Base-by-base conservation (phyloP, 2,888 invertebrate species). In the Nymphalis c-album region DNA sequence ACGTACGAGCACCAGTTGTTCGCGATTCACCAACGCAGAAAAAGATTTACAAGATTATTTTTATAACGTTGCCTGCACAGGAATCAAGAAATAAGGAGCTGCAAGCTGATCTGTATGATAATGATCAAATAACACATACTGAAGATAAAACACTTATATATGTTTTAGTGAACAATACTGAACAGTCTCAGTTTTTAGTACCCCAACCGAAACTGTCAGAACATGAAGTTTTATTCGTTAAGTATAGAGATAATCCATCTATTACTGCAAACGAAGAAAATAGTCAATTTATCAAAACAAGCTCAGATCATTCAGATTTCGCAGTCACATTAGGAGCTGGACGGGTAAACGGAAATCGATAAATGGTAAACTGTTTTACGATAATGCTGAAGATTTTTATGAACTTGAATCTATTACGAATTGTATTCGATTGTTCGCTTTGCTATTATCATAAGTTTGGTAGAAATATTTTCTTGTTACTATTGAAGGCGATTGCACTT, bases 171-270 rank as follows among this genome's bases (percentile, higher is more conserved):
- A 95, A 95, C 91, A 94, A 94, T 79, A 95, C 95, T 50, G 95
- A 95, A 75, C 48, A 61, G 10, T 92, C 62, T 87, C 70, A 76
- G 59, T 67, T 72, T 13, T 69, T 77, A 1, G 59, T 77, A 47
- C 73, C 76, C 0, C 66, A 75, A 31, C 71, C 74, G 10, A 71
- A 64, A 47, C 71, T 73, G 16, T 83, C 85, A 0, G 94, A 95
- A 82, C 95, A 95, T 48, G 95, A 96, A 87, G 95, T 95, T 53
- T 95, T 95, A 89, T 96, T 95, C 90, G 95, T 96, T 85, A 94
- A 95, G 74, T 95, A 87, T 68, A 83, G 76, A 66, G 82, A 26
- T 61, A 71, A 71, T 65, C 71, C 40, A 50, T 47, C 61, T 18
- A 7, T 7, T 8, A 60, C 22, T 18, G 40, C 13, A 6, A 16